Evolutionary conservation across 2,113 vertebrate species (phyloP).

Genomic region (Physeter macrocephalus): DNA sequence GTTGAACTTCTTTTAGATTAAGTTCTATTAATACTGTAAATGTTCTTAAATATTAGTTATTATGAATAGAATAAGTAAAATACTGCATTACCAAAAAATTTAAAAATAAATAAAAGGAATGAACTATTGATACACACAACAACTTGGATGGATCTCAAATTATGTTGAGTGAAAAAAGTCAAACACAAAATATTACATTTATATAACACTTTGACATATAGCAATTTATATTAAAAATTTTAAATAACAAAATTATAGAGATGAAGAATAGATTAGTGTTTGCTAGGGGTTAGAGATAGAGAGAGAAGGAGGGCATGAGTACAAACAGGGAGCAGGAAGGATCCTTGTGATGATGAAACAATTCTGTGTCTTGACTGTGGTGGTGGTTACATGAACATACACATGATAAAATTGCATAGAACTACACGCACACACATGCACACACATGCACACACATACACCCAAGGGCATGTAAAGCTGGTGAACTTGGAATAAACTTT

Average conservation of each 20-base stretch:
- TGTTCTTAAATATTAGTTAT: background rate
- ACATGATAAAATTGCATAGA: background rate
- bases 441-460: background rate
- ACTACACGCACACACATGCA: background rate
- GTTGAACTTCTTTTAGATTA: background rate
- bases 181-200: background rate
- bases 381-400: background rate
- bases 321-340: background rate
- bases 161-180: background rate
- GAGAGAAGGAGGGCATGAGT: background rate
- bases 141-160: background rate
- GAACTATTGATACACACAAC: background rate
- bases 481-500: background rate
- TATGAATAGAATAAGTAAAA: background rate
- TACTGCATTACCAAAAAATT: background rate
- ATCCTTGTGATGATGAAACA: background rate
- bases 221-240: background rate
- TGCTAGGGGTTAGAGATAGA: background rate
- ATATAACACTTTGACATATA: background rate
- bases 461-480: background rate
- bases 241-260: background rate
- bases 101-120: background rate
- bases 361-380: background rate
- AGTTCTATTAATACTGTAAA: background rate
- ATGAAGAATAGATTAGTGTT: background rate